Conservation (phyloP, 2,113 vertebrate species). For the Callospermophilus lateralis region DNA sequence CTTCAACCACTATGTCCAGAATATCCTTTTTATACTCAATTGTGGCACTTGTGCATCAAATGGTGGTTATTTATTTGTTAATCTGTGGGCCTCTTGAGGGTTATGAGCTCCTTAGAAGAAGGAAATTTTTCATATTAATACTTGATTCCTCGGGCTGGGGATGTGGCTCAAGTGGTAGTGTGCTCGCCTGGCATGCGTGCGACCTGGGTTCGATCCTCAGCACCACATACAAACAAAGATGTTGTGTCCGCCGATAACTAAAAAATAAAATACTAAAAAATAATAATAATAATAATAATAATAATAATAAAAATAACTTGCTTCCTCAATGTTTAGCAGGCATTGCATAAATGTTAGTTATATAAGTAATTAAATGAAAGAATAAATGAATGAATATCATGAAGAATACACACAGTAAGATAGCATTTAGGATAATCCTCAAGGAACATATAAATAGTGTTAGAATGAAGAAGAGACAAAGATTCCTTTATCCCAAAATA, state of each 20-base stretch:
- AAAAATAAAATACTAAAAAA: too few species aligned
- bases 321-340: neutral
- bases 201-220: too few species aligned
- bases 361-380: neutral
- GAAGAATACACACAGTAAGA: neutral
- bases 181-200: too few species aligned
- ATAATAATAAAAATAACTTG: too few species aligned
- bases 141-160: neutral
- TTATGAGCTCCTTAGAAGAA: neutral
- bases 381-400: neutral
- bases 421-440: neutral
- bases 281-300: too few species aligned
- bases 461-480: neutral
- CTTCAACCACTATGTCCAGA: neutral
- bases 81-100: neutral
- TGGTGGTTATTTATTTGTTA: neutral
- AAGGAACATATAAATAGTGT: neutral
- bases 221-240: too few species aligned
- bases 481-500: neutral
- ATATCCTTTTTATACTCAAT: neutral
- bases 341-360: neutral
- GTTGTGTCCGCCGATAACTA: too few species aligned
- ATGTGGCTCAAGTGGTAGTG: too few species aligned
- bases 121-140: neutral
- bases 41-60: neutral